Conservation (phyloP, 2,797 vertebrate species). For the Paratrypauchen microcephalus region DNA sequence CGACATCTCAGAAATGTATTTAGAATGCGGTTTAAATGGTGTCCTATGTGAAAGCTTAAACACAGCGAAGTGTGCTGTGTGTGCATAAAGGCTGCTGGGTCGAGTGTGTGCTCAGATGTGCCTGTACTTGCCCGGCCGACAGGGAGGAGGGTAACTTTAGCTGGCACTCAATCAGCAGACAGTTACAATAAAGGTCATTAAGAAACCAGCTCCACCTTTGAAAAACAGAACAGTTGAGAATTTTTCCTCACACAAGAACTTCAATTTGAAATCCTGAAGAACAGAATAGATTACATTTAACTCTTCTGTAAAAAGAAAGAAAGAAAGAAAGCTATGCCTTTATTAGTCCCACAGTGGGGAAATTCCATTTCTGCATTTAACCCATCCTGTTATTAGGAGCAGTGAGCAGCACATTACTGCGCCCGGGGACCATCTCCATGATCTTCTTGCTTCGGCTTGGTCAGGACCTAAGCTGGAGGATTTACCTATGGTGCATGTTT, state of each 20-base stretch:
- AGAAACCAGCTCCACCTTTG: slow-evolving; percentile 58
- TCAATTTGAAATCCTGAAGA: not conserved
- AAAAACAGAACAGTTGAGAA: slow-evolving; percentile 43
- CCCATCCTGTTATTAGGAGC: too few species aligned
- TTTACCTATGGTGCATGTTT: too few species aligned
- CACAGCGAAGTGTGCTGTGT: slow-evolving; percentile 21
- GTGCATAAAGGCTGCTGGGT: not conserved
- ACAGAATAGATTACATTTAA: too few species aligned
- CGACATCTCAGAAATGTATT: slow-evolving; percentile 10
- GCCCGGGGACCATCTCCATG: too few species aligned
- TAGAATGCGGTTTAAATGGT: slow-evolving; percentile 37
- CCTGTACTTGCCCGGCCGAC: slow-evolving; percentile 61
- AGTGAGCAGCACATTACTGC: too few species aligned
- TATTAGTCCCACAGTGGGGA: too few species aligned
- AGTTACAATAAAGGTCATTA: slow-evolving; percentile 64
- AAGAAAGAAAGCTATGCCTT: too few species aligned
- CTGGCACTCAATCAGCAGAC: slow-evolving; percentile 59
- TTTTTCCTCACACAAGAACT: not conserved
- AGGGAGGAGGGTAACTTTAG: slow-evolving; percentile 56
- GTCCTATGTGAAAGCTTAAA: slow-evolving; percentile 23
- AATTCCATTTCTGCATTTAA: too few species aligned
- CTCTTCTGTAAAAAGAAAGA: too few species aligned
- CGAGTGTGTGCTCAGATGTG: slow-evolving; percentile 46
- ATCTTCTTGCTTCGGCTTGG: too few species aligned
- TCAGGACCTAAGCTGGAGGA: too few species aligned